Conservation (phyloP, 2,888 invertebrate species). For the Pammene fasciana region DNA sequence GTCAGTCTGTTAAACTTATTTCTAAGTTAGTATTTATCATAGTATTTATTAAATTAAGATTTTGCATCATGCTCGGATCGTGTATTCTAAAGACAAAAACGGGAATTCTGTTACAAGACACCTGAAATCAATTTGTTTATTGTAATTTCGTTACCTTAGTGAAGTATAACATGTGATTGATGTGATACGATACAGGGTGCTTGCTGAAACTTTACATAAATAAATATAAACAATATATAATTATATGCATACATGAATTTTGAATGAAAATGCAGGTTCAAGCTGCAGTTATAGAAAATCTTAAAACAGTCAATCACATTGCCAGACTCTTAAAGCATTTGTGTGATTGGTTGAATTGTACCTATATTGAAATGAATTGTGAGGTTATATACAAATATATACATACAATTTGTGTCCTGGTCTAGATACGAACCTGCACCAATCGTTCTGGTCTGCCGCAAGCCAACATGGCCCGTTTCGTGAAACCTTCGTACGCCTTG, state of each 20-base stretch:
- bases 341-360: not conserved
- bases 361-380: not conserved
- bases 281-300: not conserved
- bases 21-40: not conserved
- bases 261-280: slow-evolving; percentile 3
- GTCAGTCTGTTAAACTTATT: too few relatives aligned
- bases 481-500: slow-evolving; percentile 87
- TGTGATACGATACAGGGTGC: slow-evolving; percentile 46
- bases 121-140: slow-evolving; percentile 9
- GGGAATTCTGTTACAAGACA: not conserved
- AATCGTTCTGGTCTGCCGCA: slow-evolving; percentile 83
- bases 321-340: not conserved
- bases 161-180: slow-evolving; percentile 46
- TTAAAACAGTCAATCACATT: not conserved
- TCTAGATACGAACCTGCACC: slow-evolving; percentile 61
- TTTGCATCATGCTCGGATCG: too few relatives aligned
- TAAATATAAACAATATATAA: slow-evolving; percentile 41
- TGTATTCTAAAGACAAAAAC: too few relatives aligned
- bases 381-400: slow-evolving; percentile 19
- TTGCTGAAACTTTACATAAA: slow-evolving; percentile 56
- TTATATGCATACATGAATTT: slow-evolving; percentile 24
- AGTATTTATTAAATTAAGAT: too few relatives aligned
- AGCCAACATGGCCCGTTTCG: slow-evolving; percentile 84
- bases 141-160: slow-evolving; percentile 51
- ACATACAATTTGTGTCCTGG: not conserved